These are phyloP conservation scores for Empidonax traillii DNA, from an alignment of 2,113 vertebrate genomes.

Conservation along the genomic window DNA sequence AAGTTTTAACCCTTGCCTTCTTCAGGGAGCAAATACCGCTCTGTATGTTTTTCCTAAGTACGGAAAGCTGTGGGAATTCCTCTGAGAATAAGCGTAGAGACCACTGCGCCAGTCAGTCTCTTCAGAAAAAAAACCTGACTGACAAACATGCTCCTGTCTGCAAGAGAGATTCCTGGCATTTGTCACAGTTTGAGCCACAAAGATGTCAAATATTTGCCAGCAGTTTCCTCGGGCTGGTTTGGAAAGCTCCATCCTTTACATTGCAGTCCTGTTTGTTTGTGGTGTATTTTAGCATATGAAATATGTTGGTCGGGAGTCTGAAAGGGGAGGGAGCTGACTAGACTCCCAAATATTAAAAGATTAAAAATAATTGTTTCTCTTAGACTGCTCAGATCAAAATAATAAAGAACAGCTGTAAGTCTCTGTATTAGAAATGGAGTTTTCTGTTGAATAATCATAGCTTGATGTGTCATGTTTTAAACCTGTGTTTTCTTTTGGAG, in stretches of 20 bases:
- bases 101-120: conserved; percentile 40
- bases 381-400: conserved; percentile 40
- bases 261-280: conserved; percentile 51
- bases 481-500: conserved; percentile 69
- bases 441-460: conserved; percentile 56
- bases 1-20: conserved; percentile 55
- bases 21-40: conserved; percentile 3
- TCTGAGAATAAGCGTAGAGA: conserved; percentile 14
- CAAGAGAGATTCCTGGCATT: conserved; percentile 47
- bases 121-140: conserved; percentile 40
- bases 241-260: conserved; percentile 53
- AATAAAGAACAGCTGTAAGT: conserved; percentile 64
- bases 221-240: conserved; percentile 57
- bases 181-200: conserved; percentile 48
- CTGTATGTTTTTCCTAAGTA: background rate
- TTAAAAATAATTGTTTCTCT: conserved; percentile 48
- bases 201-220: conserved; percentile 49
- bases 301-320: background rate
- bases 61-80: conserved; percentile 49
- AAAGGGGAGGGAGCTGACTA: conserved; percentile 24
- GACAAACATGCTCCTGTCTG: conserved; percentile 23
- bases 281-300: conserved; percentile 43
- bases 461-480: conserved; percentile 60
- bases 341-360: conserved; percentile 30
- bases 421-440: background rate